Base-by-base conservation (phyloP, 2,888 invertebrate genomes). In the Eudasyphora cyanicolor region DNA sequence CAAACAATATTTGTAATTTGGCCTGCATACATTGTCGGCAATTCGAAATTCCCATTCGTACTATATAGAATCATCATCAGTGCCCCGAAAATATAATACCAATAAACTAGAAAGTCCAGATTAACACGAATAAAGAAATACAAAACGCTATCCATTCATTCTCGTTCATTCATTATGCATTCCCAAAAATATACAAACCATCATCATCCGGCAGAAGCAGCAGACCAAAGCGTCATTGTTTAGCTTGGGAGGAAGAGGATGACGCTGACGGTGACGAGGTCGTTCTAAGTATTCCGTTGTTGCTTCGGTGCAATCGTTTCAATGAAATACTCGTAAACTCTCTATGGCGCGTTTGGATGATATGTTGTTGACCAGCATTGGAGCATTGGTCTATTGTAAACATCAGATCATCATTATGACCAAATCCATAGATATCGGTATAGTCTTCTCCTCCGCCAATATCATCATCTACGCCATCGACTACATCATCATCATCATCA, bases 371-470 rank as follows among this genome's bases (percentile, higher is more conserved):
- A n/a, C n/a, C n/a, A n/a, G n/a, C n/a, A n/a, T n/a, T n/a, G n/a
- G n/a, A n/a, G n/a, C n/a, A n/a, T n/a, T 51, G 19, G 51, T 19
- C 4, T 51, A 10, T 51, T 51, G 51, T 51, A 51, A 51, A 51
- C 51, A 51, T 21, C 51, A 5, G 7, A 51, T 51, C 51, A 8
- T 19, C 51, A 21, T 19, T 8, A 21, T 21, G 21, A 7, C 10
- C 51, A 42, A n/a, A n/a, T n/a, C 27, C 73, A 57, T 74, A 27
- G n/a, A 42, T n/a, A 74, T 42, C 32, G 29, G 8, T 17, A 42
- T 42, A 27, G 8, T 19, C 51, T 10, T 38, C 27, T 24, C 27
- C 35, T n/a, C 19, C 29, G 12, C 14, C 21, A 51, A 7, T 10
- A 12, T 21, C 51, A 5, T 21, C 51, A 21, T 7, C 21, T 8